Evolutionary conservation across 2,888 invertebrate species (phyloP).

Genomic region (Dasysyrphus albostriatus): DNA sequence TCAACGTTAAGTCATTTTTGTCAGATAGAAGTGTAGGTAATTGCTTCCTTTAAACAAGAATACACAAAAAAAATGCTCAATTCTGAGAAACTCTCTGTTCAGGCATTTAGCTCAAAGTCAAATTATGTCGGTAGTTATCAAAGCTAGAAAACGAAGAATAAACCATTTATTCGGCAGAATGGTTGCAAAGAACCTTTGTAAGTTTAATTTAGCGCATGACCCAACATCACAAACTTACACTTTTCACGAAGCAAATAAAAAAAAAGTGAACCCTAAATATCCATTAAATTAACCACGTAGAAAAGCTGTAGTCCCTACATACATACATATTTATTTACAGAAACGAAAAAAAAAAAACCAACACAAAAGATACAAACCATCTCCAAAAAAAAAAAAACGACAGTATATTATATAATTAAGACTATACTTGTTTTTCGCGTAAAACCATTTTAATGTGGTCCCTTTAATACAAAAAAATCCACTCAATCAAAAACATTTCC

Average conservation of each 20-base stretch:
- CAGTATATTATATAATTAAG: background rate
- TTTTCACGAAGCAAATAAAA: background rate
- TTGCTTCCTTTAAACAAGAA: background rate
- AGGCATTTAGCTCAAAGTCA: slow-evolving; percentile 2
- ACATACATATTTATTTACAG: too few species aligned
- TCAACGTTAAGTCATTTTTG: background rate
- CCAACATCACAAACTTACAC: slow-evolving; percentile 4
- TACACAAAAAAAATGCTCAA: background rate
- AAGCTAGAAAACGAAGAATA: too few species aligned
- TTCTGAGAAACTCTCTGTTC: background rate
- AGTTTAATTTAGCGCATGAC: slow-evolving; percentile 36
- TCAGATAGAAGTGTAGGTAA: background rate
- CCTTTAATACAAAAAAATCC: background rate
- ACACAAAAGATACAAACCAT: slow-evolving; percentile 20
- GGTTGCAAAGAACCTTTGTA: slow-evolving; percentile 10
- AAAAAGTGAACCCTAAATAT: background rate
- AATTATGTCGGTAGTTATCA: background rate
- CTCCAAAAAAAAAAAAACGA: background rate
- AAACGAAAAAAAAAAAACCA: background rate
- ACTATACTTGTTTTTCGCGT: slow-evolving; percentile 11
- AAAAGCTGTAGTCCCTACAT: background rate
- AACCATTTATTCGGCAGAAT: background rate
- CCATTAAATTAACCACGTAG: background rate
- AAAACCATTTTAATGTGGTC: slow-evolving; percentile 10
- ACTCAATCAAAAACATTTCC: background rate